These are phyloP conservation scores for Limenitis arthemis DNA, from an alignment of 2,888 invertebrate genomes.

Conservation along the genomic window DNA sequence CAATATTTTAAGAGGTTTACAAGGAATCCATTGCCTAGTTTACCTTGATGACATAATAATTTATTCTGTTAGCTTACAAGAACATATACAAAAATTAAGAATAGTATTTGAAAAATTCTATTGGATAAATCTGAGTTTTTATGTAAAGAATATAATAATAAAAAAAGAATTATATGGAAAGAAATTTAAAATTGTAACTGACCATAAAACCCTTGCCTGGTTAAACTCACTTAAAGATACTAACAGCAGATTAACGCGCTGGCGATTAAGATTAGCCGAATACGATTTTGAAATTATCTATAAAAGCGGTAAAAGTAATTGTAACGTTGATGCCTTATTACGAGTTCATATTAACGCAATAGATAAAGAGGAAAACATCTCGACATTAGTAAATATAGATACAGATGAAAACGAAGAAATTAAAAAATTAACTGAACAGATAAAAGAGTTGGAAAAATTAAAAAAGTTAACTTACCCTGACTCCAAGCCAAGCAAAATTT, in stretches of 20 bases:
- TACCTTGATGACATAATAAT: conserved; percentile 36
- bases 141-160: too few relatives aligned
- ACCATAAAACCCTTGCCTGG: conserved; percentile 22
- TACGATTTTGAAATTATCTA: conserved; percentile 24
- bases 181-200: conserved; percentile 23
- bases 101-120: conserved; percentile 27
- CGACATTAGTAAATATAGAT: not conserved
- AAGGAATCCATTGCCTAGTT: conserved; percentile 27
- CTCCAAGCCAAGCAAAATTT: too few relatives aligned
- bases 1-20: conserved; percentile 24
- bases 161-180: conserved; percentile 23
- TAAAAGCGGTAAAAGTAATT: conserved; percentile 21
- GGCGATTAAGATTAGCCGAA: conserved; percentile 26
- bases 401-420: too few relatives aligned
- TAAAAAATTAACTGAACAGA: too few relatives aligned
- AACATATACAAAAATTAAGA: conserved; percentile 25
- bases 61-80: conserved; percentile 26
- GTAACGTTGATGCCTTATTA: conserved; percentile 24
- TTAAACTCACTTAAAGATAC: conserved; percentile 21
- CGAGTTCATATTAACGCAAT: conserved; percentile 11
- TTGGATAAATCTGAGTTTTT: too few relatives aligned
- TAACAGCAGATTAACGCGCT: conserved; percentile 24
- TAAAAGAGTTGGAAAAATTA: too few relatives aligned
- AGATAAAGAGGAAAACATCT: not conserved
- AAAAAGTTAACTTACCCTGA: too few relatives aligned